phyloP scores from a whole-genome alignment of 1,140 invertebrate genomes.

The Zaprionus capensis region DNA sequence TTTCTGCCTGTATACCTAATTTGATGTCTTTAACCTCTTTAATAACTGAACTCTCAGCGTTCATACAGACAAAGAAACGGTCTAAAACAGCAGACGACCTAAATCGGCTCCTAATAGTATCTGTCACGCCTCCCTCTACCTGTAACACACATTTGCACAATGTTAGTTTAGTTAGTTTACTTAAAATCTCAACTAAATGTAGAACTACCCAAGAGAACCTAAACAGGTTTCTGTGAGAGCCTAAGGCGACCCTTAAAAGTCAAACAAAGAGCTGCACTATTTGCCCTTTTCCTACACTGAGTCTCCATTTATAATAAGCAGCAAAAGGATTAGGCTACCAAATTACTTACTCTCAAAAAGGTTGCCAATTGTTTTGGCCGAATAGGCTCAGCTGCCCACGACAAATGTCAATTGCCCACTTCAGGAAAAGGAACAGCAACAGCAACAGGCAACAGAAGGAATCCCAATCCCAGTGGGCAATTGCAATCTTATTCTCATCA shows the following conservation, averaged over 20 bases:
- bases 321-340: slow-evolving; percentile 37
- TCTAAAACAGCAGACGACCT: too few relatives aligned
- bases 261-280: not conserved
- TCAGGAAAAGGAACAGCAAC: not conserved
- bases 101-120: too few relatives aligned
- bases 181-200: too few relatives aligned
- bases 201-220: too few relatives aligned
- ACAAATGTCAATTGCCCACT: slow-evolving; percentile 44
- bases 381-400: slow-evolving; percentile 8
- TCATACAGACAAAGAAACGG: too few relatives aligned
- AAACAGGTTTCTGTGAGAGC: too few relatives aligned
- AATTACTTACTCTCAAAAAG: not conserved
- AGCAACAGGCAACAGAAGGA: not conserved
- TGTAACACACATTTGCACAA: too few relatives aligned
- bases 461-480: not conserved
- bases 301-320: slow-evolving; percentile 20
- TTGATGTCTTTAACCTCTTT: too few relatives aligned
- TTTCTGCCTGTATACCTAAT: too few relatives aligned
- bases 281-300: not conserved
- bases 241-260: not conserved
- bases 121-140: too few relatives aligned
- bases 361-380: slow-evolving; percentile 6
- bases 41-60: too few relatives aligned
- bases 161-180: too few relatives aligned
- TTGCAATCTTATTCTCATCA: slow-evolving; percentile 18